Conservation (phyloP, 2,888 invertebrate genomes). For the Tiliacea aurago region DNA sequence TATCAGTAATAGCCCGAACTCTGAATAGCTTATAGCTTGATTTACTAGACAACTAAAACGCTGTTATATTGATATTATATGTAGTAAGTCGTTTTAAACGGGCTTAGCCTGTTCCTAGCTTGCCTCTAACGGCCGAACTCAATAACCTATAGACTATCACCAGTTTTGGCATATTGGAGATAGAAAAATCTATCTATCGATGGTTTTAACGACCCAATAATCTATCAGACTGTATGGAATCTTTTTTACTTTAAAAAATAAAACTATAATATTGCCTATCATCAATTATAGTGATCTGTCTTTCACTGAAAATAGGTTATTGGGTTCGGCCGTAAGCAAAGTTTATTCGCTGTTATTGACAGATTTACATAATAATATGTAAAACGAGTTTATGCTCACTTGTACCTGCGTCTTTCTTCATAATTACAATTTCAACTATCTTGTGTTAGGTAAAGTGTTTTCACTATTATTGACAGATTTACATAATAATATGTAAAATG, state of each 20-base stretch:
- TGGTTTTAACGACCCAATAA: too few relatives aligned
- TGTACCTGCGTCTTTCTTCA: not conserved
- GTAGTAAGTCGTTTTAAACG: not conserved
- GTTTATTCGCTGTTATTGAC: not conserved
- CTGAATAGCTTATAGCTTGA: not conserved
- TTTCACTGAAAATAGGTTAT: too few relatives aligned
- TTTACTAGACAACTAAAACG: not conserved
- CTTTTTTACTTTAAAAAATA: too few relatives aligned
- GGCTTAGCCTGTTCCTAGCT: not conserved
- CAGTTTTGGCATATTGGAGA: too few relatives aligned
- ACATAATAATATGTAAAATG: not conserved
- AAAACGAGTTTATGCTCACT: not conserved
- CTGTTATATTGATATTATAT: too few relatives aligned
- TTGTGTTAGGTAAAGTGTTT: not conserved
- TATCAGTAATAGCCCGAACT: not conserved
- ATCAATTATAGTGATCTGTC: too few relatives aligned
- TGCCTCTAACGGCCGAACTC: too few relatives aligned
- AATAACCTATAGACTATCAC: too few relatives aligned
- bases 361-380: conserved; percentile 2
- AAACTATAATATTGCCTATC: too few relatives aligned
- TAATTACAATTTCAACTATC: not conserved
- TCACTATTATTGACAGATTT: not conserved
- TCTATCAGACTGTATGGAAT: too few relatives aligned
- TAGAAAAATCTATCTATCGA: too few relatives aligned
- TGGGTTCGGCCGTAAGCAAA: too few relatives aligned